Base-by-base conservation (phyloP, 2,888 invertebrate species). In the Serrognathus titanus region DNA sequence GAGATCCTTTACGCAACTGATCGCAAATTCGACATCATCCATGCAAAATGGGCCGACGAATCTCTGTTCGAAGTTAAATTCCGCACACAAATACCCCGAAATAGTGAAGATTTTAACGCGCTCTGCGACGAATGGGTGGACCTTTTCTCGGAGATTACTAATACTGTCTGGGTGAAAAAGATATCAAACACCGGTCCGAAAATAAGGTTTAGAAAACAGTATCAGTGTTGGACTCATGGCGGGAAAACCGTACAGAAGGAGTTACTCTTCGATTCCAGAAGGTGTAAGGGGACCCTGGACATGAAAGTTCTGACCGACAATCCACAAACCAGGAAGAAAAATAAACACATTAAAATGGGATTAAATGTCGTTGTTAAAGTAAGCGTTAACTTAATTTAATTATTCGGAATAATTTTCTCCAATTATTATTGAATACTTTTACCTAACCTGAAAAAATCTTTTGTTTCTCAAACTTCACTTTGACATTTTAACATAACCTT, bases 171-270 rank as follows among this genome's bases (percentile, higher is more conserved):
- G 78, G 77, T 73, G 38, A 76, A 77, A 64, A 78, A 76, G 65
- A 75, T 75, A 61, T 77, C 77, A 47, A 78, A 78, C 63, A 77
- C 77, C 4, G 78, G 78, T 3, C 77, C 77, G 35, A 76, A 77
- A 71, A 75, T 78, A 57, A 69, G 72, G 57, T 78, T 77, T 65
- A 63, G 78, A 55, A 78, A 78, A 65, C 76, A 76, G 61, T 78
- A 78, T 61, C 77, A 78, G 58, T 78, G 78, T 59, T 78, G 78
- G 78, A 75, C 77, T 1, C 72, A 75, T 37, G 69, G 68, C 37
- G 73, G 73, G 47, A 74, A 73, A 61, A 62, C 69, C 13, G 70
- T 78, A 35, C 71, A 73, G 59, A 77, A 76, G 57, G 76, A 77
- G 59, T 63, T 76, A 6, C 61, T 78, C 24, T 78, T 78, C 66